Conservation (phyloP, 2,797 vertebrate genomes). For the Sibirionetta formosa region DNA sequence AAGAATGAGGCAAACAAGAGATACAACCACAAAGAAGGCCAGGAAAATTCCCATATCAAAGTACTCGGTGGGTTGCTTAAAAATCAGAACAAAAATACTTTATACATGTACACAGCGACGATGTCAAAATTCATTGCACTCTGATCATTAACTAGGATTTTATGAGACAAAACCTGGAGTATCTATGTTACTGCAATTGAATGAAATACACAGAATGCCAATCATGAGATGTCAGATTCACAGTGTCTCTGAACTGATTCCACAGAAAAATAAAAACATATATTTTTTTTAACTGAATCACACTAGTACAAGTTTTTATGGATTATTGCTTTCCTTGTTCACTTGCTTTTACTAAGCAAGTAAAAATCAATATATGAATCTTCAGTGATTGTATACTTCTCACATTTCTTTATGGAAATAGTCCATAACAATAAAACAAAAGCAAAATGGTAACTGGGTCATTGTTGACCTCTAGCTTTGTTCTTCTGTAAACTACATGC, state of each 20-base stretch:
- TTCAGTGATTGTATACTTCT: neutral
- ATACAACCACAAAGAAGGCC: conserved; percentile 98
- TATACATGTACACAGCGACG: neutral
- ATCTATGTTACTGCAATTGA: neutral
- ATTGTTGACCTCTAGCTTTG: neutral
- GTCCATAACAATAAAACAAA: neutral
- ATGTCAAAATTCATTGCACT: neutral
- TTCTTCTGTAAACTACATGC: neutral
- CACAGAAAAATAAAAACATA: neutral
- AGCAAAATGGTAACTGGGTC: neutral
- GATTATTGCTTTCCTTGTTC: neutral
- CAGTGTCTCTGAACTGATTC: conserved; percentile 26
- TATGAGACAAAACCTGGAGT: neutral
- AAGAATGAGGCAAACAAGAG: conserved; percentile 96
- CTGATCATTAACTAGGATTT: neutral
- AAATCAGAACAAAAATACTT: conserved; percentile 32
- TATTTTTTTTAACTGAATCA: conserved; percentile 39
- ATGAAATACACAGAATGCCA: conserved; percentile 41
- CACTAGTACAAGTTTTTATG: neutral
- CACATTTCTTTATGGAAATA: neutral
- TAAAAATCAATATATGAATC: neutral
- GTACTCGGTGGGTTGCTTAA: conserved; percentile 96
- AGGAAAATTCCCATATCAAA: conserved; percentile 99
- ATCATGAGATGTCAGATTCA: conserved; percentile 25
- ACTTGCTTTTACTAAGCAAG: too few relatives aligned